A percentile compares a stretch with the other conserved stretches of the same genome.
Evolutionary conservation across 2,888 invertebrate genomes (phyloP).

Genomic region (Papilio elwesi): DNA sequence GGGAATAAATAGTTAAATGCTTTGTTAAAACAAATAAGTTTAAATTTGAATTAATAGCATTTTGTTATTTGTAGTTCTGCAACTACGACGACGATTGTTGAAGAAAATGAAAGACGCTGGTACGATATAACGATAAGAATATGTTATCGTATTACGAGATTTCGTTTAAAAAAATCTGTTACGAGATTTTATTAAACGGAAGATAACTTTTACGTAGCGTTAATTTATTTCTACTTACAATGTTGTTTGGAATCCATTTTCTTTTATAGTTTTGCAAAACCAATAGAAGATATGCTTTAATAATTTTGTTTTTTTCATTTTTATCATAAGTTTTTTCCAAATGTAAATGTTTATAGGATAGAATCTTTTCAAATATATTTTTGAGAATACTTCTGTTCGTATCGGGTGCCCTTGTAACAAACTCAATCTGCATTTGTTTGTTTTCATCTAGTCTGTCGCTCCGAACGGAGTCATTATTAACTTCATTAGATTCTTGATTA

Average conservation of each 20-base stretch:
- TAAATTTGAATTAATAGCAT: too few relatives aligned
- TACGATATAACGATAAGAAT: too few relatives aligned
- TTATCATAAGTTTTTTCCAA: not conserved
- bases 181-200: too few relatives aligned
- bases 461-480: not conserved
- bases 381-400: slow-evolving; percentile 16
- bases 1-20: too few relatives aligned
- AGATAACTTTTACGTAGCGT: too few relatives aligned
- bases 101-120: too few relatives aligned
- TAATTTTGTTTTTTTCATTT: slow-evolving; percentile 10
- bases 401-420: not conserved
- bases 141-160: too few relatives aligned
- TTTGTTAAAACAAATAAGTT: too few relatives aligned
- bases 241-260: slow-evolving; percentile 1
- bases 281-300: slow-evolving; percentile 13
- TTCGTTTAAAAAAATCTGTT: too few relatives aligned
- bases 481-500: not conserved
- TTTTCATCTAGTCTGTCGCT: not conserved
- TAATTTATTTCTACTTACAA: slow-evolving; percentile 23
- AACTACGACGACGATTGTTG: too few relatives aligned
- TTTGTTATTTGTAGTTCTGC: too few relatives aligned
- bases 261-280: slow-evolving; percentile 14
- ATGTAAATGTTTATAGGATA: slow-evolving; percentile 14
- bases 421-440: not conserved
- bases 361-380: slow-evolving; percentile 31